phyloP scores from a whole-genome alignment of 92 coral and sea anemone species.

The Ricordea florida region DNA sequence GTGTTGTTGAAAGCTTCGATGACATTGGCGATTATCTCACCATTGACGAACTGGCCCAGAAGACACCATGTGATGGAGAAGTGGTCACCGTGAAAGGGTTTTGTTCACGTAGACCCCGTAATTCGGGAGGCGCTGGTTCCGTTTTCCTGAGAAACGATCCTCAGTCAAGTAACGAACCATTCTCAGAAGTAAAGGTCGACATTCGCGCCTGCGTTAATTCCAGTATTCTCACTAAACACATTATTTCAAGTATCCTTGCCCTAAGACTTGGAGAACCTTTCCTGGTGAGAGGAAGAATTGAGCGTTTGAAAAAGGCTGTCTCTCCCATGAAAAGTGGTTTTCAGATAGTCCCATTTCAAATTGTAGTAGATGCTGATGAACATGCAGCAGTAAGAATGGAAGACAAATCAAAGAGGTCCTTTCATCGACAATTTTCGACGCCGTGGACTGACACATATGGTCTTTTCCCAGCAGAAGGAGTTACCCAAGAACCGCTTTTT shows the following conservation, averaged over 20 bases:
- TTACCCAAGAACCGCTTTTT: constrained; percentile 37
- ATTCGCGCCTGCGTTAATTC: constrained; percentile 38
- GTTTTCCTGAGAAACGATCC: constrained; percentile 59
- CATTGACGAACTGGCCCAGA: constrained; percentile 35
- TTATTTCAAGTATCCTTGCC: constrained; percentile 21
- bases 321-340: constrained; percentile 15
- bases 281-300: constrained; percentile 67
- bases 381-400: constrained; percentile 66
- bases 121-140: constrained; percentile 33
- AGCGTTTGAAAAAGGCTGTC: constrained; percentile 18
- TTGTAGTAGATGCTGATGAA: constrained; percentile 63
- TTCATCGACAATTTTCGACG: constrained; percentile 63
- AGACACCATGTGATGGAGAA: constrained; percentile 21
- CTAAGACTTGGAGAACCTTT: constrained; percentile 37
- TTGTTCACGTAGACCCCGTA: constrained; percentile 49
- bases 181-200: constrained; percentile 56
- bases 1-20: constrained; percentile 42
- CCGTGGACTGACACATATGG: constrained; percentile 59
- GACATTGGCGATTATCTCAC: constrained; percentile 9
- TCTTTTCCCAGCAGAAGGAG: constrained; percentile 46
- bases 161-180: constrained; percentile 5
- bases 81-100: constrained; percentile 54
- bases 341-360: constrained; percentile 41
- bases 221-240: constrained; percentile 23
- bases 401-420: constrained; percentile 14